Base-by-base conservation (phyloP, 2,797 vertebrate genomes). In the Apogon hyalosoma region DNA sequence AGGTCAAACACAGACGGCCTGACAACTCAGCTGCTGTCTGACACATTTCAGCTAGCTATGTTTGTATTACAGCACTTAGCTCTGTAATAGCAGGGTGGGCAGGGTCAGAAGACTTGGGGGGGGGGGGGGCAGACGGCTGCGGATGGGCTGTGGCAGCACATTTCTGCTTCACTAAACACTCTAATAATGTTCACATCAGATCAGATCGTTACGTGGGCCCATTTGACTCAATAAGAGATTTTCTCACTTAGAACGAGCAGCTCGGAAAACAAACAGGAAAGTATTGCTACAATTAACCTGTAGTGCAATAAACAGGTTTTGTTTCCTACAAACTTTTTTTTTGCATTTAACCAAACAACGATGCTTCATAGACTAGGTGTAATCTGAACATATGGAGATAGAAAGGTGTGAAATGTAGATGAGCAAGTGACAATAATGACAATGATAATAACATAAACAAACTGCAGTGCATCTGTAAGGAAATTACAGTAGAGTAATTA, bases 21-120 rank as follows among this genome's bases (percentile, higher is more conserved):
- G 96, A 97, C 96, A 96, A 96, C 95, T 96, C 95, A 95, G 95
- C 85, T 94, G 93, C 95, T 96, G 96, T 95, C 96, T 96, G 96
- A 97, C 96, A 97, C 95, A 95, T 97, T 95, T 96, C 95, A 96
- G 88, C 95, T 92, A 92, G 95, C 95, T 94, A 90, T 96, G 96
- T 95, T 97, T 96, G 96, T 94, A 96, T 95, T 97, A 95, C 95
- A 96, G 96, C 95, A 96, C 96, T 96, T 96, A 97, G 95, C 95
- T 95, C 94, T 95, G 95, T 97, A 97, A 97, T 97, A 94, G 95
- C 94, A 91, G 95, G 95, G 78, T 93, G 94, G 95, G 95, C 95
- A 91, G 94, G 85, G 87, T 89, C 89, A 88, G 80, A 45, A 63
- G 79, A 74, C 51, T n/a, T 8, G 28, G 11, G 6, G 15, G 43